Percentiles rank a stretch among this genome's conserved stretches.
Evolutionary conservation across 2,113 vertebrate genomes (phyloP).

Genomic region (Eubucco bourcierii): DNA sequence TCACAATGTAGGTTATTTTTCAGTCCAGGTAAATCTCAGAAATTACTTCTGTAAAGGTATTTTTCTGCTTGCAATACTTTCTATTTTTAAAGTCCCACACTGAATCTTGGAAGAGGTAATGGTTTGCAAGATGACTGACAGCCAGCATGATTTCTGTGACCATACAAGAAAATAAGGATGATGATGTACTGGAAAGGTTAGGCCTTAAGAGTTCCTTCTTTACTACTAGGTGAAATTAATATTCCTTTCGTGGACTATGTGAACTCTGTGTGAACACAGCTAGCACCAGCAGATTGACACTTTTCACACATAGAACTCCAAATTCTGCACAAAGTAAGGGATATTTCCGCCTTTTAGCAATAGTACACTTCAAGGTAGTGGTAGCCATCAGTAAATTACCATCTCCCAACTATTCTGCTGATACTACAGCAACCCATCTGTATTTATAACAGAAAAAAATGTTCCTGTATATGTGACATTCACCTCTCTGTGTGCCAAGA

Average conservation of each 20-base stretch:
- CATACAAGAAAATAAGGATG: neutral
- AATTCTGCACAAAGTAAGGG: neutral
- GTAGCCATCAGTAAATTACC: neutral
- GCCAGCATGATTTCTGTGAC: neutral
- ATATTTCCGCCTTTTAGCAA: neutral
- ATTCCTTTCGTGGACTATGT: neutral
- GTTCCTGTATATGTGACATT: neutral
- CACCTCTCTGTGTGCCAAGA: neutral
- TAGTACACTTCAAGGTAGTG: neutral
- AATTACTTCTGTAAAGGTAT: neutral
- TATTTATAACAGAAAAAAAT: neutral
- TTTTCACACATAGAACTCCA: neutral
- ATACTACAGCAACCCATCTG: neutral
- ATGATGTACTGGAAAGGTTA: neutral
- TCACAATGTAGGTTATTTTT: neutral
- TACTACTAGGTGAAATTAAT: neutral
- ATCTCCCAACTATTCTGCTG: neutral
- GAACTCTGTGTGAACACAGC: neutral
- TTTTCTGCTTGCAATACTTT: neutral
- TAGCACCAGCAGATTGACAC: neutral
- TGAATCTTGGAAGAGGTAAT: neutral
- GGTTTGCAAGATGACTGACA: neutral
- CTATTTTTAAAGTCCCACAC: neutral
- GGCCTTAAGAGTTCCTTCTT: neutral
- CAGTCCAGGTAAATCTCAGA: neutral